Evolutionary conservation across 2,797 vertebrate species (phyloP), one percentile per base, ranked within the genome.

Genomic region (Mastacembelus armatus): DNA sequence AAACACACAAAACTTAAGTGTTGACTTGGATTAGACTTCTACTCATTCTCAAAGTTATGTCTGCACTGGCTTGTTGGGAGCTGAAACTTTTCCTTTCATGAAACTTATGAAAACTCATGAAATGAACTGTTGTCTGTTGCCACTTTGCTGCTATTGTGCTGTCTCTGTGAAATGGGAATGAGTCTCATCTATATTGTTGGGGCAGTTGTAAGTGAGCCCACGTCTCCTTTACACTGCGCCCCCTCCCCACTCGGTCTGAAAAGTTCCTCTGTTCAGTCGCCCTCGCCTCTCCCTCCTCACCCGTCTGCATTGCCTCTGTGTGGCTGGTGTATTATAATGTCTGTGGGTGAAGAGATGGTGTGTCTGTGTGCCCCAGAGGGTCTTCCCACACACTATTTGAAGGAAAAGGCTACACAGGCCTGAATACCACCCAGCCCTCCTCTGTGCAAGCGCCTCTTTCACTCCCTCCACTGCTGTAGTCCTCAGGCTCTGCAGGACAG

Each of bases 351-450:
- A 81, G 88, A 60, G 83, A 87, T 88, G 88, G 86, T 27, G 74
- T 85, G 88, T 86, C 83, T 88, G 74, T 71, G 66, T 69, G 67
- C 68, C 77, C 71, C 74, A 15, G 67, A 71, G 69, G 83, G 80
- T 85, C 89, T 92, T 92, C 91, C 87, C 91, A 92, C 91, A 88
- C 82, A 45, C 54, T 74, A 66, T 73, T 78, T 59, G 66, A 65
- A 78, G 71, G 71, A 69, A 81, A 81, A 78, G 79, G 79, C 80
- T 79, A 73, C 81, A 83, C 57, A n/a, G 75, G 63, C 47, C 64
- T 90, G 74, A 86, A 90, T 86, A 66, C 67, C 18, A 71, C 78
- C 80, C 79, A 57, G 24, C 82, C 82, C 85, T 79, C 66, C 83
- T 78, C 78, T 80, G 84, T 84, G 80, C 82, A 86, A 65, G 67